phyloP scores from a whole-genome alignment of 2,797 vertebrate species.

The Setipinna tenuifilis region DNA sequence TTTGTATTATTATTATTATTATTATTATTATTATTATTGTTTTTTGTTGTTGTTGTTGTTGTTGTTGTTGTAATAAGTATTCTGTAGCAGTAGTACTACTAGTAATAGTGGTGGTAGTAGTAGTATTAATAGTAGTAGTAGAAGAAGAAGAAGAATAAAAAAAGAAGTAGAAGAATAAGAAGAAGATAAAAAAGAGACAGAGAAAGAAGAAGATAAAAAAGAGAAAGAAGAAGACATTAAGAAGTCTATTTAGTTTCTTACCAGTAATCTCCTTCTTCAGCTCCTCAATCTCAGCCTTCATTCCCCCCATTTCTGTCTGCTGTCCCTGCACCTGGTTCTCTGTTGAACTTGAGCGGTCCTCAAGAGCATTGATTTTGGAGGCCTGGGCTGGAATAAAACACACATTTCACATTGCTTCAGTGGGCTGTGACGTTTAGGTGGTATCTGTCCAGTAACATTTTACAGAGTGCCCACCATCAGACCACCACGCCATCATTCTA shows the following conservation, averaged over 20 bases:
- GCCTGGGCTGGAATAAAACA: neutral
- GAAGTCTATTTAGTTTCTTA: neutral
- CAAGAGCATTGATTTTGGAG: neutral
- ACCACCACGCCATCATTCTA: neutral
- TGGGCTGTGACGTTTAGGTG: neutral
- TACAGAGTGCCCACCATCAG: neutral
- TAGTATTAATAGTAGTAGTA: no score
- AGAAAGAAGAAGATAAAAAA: neutral
- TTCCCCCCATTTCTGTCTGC: slow-evolving; percentile 33
- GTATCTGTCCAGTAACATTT: neutral
- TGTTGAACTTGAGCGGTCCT: neutral
- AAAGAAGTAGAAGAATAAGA: no score
- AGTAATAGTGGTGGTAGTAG: no score
- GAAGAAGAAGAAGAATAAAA: neutral
- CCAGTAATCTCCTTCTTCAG: slow-evolving; percentile 22
- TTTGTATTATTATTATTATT: no score
- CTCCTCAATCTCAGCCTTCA: slow-evolving; percentile 39
- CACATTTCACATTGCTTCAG: slow-evolving; percentile 12
- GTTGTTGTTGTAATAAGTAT: no score
- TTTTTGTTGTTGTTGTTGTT: no score
- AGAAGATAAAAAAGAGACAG: no score
- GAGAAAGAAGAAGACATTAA: neutral
- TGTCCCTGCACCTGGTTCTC: neutral
- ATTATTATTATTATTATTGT: no score
- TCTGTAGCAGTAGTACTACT: no score